These are phyloP conservation scores for Orussus abietinus DNA, from an alignment of 1,140 invertebrate genomes.

Conservation along the genomic window DNA sequence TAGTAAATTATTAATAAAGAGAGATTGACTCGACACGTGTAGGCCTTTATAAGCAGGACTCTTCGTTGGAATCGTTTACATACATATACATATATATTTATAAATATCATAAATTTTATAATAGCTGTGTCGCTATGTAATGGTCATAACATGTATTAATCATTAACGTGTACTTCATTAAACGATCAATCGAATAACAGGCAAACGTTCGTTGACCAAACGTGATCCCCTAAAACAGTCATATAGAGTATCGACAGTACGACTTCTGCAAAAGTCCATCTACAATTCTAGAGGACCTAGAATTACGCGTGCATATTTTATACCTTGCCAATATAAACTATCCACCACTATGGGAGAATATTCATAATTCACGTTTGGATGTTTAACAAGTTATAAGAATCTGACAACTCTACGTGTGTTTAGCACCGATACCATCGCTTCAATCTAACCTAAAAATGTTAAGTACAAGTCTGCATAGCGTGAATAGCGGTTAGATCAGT, in stretches of 20 bases:
- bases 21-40: conserved; percentile 26
- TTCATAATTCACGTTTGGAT: too few relatives aligned
- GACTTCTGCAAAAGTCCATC: conserved; percentile 6
- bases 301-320: too few relatives aligned
- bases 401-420: too few relatives aligned
- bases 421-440: too few relatives aligned
- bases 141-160: conserved; percentile 37
- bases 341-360: too few relatives aligned
- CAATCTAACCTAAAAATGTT: too few relatives aligned
- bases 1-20: too few relatives aligned
- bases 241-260: conserved; percentile 5
- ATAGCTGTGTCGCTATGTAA: conserved; percentile 34
- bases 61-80: conserved; percentile 36
- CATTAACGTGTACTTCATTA: conserved; percentile 22
- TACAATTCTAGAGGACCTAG: too few relatives aligned
- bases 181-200: conserved; percentile 35
- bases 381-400: too few relatives aligned
- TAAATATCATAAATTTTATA: conserved; percentile 46
- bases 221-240: conserved; percentile 25
- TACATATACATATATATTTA: conserved; percentile 36
- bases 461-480: too few relatives aligned
- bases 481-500: too few relatives aligned
- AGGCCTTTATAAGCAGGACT: conserved; percentile 49
- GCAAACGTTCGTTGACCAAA: conserved; percentile 35
- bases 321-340: too few relatives aligned